phyloP scores from a whole-genome alignment of 1,140 invertebrate genomes.

The Alviniconcha marisindica region DNA sequence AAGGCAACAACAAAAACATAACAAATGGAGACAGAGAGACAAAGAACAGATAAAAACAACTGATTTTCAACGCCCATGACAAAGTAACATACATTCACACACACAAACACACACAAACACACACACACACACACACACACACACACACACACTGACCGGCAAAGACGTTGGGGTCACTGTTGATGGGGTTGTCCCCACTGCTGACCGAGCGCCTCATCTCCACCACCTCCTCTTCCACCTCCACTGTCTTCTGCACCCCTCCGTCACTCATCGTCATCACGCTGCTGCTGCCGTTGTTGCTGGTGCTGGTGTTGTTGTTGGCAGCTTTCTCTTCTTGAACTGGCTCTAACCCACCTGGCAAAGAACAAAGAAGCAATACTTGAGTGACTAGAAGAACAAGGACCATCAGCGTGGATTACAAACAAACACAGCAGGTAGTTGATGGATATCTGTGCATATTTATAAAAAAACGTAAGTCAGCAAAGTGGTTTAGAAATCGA shows the following conservation, averaged over 20 bases:
- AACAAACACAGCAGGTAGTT: too few species aligned
- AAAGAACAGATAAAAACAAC: too few species aligned
- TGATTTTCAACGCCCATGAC: not conserved
- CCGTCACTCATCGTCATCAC: slow-evolving; percentile 26
- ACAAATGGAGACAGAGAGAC: too few species aligned
- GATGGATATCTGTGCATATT: too few species aligned
- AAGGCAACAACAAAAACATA: too few species aligned
- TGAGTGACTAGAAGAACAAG: too few species aligned
- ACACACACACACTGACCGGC: slow-evolving; percentile 47
- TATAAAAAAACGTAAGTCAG: too few species aligned
- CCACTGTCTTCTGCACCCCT: not conserved
- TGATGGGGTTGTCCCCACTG: slow-evolving; percentile 26
- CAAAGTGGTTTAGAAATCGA: too few species aligned
- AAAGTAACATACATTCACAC: not conserved
- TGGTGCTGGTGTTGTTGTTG: not conserved
- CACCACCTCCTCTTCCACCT: slow-evolving; percentile 32
- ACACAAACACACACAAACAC: slow-evolving; percentile 14
- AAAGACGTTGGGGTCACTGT: slow-evolving; percentile 48
- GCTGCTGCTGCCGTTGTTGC: not conserved
- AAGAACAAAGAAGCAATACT: too few species aligned
- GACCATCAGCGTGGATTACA: too few species aligned
- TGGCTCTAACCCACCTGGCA: not conserved
- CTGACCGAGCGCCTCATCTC: slow-evolving; percentile 42
- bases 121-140: slow-evolving; percentile 31
- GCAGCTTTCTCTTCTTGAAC: slow-evolving; percentile 8